Conservation (phyloP, 2,113 vertebrate genomes). For the Platichthys stellatus region DNA sequence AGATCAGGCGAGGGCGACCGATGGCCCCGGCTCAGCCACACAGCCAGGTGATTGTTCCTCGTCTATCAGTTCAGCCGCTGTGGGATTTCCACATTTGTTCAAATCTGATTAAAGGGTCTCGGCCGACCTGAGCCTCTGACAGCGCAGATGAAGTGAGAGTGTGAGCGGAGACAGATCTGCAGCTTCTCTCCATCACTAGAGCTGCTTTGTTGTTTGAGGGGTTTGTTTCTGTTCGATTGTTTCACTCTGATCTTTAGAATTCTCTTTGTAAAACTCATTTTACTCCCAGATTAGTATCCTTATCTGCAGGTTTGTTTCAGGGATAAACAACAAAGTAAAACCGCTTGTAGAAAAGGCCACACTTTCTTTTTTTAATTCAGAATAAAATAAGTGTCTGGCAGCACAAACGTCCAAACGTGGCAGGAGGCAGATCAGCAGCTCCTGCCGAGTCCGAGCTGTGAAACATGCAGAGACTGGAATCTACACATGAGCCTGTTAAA, state of each 20-base stretch:
- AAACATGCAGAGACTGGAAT: slow-evolving; percentile 34
- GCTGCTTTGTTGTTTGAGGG: neutral
- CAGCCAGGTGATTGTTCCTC: slow-evolving; percentile 82
- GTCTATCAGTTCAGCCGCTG: slow-evolving; percentile 49
- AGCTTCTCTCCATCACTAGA: neutral
- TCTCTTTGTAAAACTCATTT: neutral
- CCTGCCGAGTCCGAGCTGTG: slow-evolving; percentile 32
- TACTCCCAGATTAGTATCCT: neutral
- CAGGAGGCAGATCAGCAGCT: neutral
- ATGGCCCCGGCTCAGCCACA: slow-evolving; percentile 69
- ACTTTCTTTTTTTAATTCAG: neutral
- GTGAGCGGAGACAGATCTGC: slow-evolving; percentile 7
- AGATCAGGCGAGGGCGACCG: slow-evolving; percentile 58
- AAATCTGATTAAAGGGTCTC: slow-evolving; percentile 66
- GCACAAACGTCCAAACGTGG: slow-evolving; percentile 1
- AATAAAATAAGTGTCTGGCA: slow-evolving; percentile 2
- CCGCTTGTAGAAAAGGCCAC: neutral
- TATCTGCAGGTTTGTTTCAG: neutral
- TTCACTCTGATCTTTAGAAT: neutral
- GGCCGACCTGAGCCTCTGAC: slow-evolving; percentile 53
- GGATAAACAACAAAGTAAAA: neutral
- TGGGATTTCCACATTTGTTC: slow-evolving; percentile 65
- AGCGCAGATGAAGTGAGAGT: slow-evolving; percentile 47
- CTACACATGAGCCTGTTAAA: slow-evolving; percentile 9
- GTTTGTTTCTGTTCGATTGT: neutral